A percentile compares a stretch with the other conserved stretches of the same genome.
Evolutionary conservation across 1,140 invertebrate genomes (phyloP).

Genomic region (Euglossa dilemma): DNA sequence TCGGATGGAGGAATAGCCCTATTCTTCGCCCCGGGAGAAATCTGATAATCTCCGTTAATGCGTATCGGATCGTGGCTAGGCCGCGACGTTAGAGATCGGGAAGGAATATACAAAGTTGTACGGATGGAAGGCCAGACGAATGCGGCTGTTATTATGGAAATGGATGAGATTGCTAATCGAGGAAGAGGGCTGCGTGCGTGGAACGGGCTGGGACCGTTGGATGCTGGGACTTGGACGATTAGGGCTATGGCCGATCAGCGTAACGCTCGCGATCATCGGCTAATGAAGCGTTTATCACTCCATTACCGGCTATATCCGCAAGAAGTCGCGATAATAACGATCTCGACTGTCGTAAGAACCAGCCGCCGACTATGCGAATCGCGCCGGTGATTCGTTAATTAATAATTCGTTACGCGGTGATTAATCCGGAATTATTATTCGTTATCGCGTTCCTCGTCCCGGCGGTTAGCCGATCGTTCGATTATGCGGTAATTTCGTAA

Average conservation of each 20-base stretch:
- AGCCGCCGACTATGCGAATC: no score
- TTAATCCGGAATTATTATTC: no score
- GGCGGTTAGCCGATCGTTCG: no score
- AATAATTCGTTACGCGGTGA: no score
- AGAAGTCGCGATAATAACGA: no score
- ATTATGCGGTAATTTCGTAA: no score
- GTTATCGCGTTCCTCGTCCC: no score
- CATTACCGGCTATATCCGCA: neutral
- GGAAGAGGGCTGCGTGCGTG: neutral
- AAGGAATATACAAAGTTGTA: neutral
- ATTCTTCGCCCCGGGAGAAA: neutral
- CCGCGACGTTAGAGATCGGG: neutral
- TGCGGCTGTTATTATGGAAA: constrained; percentile 24
- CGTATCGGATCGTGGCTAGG: neutral
- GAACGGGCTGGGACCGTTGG: neutral
- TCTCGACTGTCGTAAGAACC: no score
- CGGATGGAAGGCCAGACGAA: neutral
- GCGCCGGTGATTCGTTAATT: no score
- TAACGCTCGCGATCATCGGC: neutral
- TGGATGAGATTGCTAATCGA: constrained; percentile 1
- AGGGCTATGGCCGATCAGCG: neutral
- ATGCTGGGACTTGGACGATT: neutral
- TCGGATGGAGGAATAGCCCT: neutral
- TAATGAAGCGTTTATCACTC: constrained; percentile 1
- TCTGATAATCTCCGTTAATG: constrained; percentile 22